Evolutionary conservation across 1,140 invertebrate genomes (phyloP), one percentile per base, ranked within the genome.

Genomic region (Andricus grossulariae): DNA sequence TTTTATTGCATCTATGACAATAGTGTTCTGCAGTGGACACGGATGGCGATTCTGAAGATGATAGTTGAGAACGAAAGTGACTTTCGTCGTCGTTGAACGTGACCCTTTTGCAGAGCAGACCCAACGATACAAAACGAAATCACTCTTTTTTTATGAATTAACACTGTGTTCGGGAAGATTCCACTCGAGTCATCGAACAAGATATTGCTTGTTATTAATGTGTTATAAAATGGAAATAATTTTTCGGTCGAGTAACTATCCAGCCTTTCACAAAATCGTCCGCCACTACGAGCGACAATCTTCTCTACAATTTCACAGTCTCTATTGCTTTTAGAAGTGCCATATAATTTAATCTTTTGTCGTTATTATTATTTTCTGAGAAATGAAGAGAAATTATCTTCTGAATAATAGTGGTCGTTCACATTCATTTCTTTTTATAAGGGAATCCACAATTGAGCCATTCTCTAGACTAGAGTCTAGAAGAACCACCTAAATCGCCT

Each of bases 41-140:
- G 81, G 74, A 39, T 52, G 16, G 57, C 60, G 74, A 78, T 50
- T 39, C 50, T 21, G 73, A 66, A 72, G 80, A 77, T 66, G 71
- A 82, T 73, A 49, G 15, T 49, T 25, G 72, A 85, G 72, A 79
- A 78, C 13, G 80, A 84, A 86, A 86, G 75, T 81, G n/a, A 84
- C 79, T 84, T 85, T 85, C 78, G 45, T 73, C 78, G 18, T 79
- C 77, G 49, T n/a, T 73, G 72, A 73, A 51, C 51, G 72, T 73
- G 72, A 73, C 72, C 50, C 50, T 72, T 72, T 50, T 50, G 10
- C 8, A 50, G 71, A 51, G 71, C 21, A 66, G 60, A 45, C 25
- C 1, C 10, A 25, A 45, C 21, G 54, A 39, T 73, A 16, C 21
- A 11, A 73, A 25, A 18, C 39, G 39, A 39, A 55, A 51, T 55